phyloP scores from a whole-genome alignment of 2,888 invertebrate species.

The Trichacis sp. region DNA sequence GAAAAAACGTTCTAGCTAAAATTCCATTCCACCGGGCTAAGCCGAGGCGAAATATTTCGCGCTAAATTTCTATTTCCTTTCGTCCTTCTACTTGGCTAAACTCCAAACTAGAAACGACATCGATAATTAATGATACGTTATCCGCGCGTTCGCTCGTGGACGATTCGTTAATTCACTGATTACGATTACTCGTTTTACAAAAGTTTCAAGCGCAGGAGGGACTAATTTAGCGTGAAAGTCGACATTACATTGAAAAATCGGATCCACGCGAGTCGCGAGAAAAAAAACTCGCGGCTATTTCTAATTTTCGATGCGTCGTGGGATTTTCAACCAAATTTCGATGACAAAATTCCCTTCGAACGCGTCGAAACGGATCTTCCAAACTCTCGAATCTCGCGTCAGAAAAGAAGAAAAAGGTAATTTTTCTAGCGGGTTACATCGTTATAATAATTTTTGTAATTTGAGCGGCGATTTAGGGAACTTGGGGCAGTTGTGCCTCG shows the following conservation, averaged over 20 bases:
- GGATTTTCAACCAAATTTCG: too few species aligned
- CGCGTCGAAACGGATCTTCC: slow-evolving; percentile 6
- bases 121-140: neutral
- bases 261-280: neutral
- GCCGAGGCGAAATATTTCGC: neutral
- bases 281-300: too few species aligned
- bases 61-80: neutral
- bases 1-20: neutral
- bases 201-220: too few species aligned
- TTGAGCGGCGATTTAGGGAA: slow-evolving; percentile 40
- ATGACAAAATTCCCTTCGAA: too few species aligned
- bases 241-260: neutral
- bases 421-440: slow-evolving; percentile 49
- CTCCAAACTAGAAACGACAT: slow-evolving; percentile 2
- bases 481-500: slow-evolving; percentile 5
- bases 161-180: neutral
- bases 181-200: too few species aligned
- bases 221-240: neutral
- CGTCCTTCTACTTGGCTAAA: neutral
- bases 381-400: slow-evolving; percentile 16
- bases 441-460: neutral
- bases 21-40: neutral
- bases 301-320: too few species aligned
- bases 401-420: too few species aligned
- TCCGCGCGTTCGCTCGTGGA: neutral